A percentile compares a stretch with the other conserved stretches of the same genome.
Conservation (phyloP, 2,888 invertebrate genomes). For the Lobophora halterata region DNA sequence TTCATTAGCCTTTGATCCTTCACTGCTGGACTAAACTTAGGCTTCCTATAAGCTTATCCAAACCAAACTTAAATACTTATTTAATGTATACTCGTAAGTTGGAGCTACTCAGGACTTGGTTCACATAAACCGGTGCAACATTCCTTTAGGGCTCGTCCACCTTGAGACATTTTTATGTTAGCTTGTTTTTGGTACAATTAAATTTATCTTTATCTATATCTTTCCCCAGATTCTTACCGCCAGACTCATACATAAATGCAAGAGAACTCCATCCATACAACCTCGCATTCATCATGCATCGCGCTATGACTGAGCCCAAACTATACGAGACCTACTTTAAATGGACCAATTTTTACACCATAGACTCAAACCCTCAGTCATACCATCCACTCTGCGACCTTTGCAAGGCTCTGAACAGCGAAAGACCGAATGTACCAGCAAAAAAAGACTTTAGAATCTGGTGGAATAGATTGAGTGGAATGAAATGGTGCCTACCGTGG, state of each 20-base stretch:
- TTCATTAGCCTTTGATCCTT: too few species aligned
- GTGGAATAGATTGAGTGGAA: constrained; percentile 51
- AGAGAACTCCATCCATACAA: constrained; percentile 47
- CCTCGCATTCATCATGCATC: constrained; percentile 47
- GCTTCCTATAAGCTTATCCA: too few species aligned
- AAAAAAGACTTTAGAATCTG: constrained; percentile 47
- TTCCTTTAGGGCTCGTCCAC: too few species aligned
- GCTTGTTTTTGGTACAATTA: too few species aligned
- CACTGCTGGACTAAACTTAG: too few species aligned
- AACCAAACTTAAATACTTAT: too few species aligned
- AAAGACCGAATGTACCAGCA: constrained; percentile 25
- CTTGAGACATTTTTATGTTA: too few species aligned
- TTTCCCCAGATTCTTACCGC: constrained; percentile 50
- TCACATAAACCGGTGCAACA: too few species aligned
- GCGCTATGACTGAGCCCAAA: constrained; percentile 34
- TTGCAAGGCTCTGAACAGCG: constrained; percentile 44
- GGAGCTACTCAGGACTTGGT: too few species aligned
- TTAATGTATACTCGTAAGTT: too few species aligned
- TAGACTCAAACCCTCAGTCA: constrained; percentile 26
- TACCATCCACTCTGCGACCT: constrained; percentile 49
- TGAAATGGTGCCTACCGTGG: constrained; percentile 47
- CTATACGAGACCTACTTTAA: constrained; percentile 47
- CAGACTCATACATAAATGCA: constrained; percentile 56
- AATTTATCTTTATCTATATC: background rate
- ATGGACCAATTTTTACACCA: constrained; percentile 56